Percentiles rank a stretch among this genome's conserved stretches.
These are phyloP conservation scores for Chirona hameri DNA, from an alignment of 2,888 invertebrate genomes.

Conservation along the genomic window DNA sequence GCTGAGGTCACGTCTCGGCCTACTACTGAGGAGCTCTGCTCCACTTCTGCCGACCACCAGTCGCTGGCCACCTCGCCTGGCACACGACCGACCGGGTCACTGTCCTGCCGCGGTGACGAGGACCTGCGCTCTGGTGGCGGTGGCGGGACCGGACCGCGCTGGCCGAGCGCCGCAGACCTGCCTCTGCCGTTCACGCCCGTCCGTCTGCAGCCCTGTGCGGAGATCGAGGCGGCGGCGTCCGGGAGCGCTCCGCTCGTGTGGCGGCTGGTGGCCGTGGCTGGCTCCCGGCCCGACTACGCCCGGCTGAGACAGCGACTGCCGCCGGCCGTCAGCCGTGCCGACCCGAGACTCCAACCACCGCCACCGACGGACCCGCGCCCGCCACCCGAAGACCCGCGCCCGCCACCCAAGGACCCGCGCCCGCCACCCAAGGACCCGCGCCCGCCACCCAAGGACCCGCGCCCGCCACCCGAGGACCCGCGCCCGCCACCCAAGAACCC, in stretches of 20 bases:
- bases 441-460: not conserved
- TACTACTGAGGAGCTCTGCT: not conserved
- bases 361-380: not conserved
- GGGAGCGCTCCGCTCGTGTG: slow-evolving; percentile 71
- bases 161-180: not conserved
- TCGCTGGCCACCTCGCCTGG: too few species aligned
- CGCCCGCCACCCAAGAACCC: not conserved
- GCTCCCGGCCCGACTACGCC: slow-evolving; percentile 67
- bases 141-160: not conserved
- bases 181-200: slow-evolving; percentile 66
- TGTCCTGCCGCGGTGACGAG: not conserved
- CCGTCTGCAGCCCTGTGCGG: slow-evolving; percentile 51
- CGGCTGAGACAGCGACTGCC: not conserved
- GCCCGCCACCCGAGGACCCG: not conserved
- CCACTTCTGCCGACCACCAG: too few species aligned
- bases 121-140: not conserved
- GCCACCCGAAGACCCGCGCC: slow-evolving; percentile 9
- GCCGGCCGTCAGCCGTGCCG: not conserved
- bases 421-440: not conserved
- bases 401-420: not conserved
- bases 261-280: slow-evolving; percentile 51
- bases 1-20: not conserved
- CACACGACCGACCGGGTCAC: not conserved
- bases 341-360: not conserved
- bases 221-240: slow-evolving; percentile 72